A percentile compares a stretch with the other conserved stretches of the same genome.
Evolutionary conservation across 2,113 vertebrate species (phyloP).

Genomic region (Gobius niger): DNA sequence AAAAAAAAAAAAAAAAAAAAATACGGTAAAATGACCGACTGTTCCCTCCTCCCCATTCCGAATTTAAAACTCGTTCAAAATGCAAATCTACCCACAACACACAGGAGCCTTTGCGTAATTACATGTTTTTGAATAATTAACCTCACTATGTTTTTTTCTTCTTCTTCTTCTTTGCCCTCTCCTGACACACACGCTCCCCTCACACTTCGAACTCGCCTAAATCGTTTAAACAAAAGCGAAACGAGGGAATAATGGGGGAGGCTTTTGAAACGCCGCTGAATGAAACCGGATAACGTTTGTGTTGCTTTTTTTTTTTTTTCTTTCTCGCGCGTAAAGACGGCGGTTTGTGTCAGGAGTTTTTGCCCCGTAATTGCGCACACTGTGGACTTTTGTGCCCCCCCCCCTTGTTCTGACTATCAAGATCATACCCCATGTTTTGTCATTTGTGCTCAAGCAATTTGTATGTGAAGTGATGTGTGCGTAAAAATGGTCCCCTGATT

Average conservation of each 20-base stretch:
- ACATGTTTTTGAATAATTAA: slow-evolving; percentile 6
- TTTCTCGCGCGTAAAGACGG: slow-evolving; percentile 8
- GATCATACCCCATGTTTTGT: too few species aligned
- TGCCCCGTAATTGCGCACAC: slow-evolving; percentile 60
- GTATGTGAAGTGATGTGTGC: too few species aligned
- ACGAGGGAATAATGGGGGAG: neutral
- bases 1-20: neutral
- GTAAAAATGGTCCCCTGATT: too few species aligned
- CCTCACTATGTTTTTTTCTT: neutral
- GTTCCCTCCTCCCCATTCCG: too few species aligned
- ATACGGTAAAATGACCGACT: neutral
- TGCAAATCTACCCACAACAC: neutral
- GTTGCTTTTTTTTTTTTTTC: slow-evolving; percentile 20
- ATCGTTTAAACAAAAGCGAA: slow-evolving; percentile 26
- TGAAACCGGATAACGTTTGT: slow-evolving; percentile 43
- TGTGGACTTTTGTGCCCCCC: slow-evolving; percentile 15
- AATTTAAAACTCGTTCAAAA: too few species aligned
- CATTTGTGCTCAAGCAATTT: too few species aligned
- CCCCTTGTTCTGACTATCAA: too few species aligned
- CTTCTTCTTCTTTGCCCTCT: neutral
- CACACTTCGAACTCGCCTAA: slow-evolving; percentile 17
- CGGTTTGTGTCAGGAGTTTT: slow-evolving; percentile 14
- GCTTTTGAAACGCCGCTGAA: neutral
- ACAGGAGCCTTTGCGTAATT: neutral
- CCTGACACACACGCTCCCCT: neutral